A percentile compares a stretch with the other conserved stretches of the same genome.
phyloP scores from a whole-genome alignment of 2,888 invertebrate species.

The Mycalesis mineus region DNA sequence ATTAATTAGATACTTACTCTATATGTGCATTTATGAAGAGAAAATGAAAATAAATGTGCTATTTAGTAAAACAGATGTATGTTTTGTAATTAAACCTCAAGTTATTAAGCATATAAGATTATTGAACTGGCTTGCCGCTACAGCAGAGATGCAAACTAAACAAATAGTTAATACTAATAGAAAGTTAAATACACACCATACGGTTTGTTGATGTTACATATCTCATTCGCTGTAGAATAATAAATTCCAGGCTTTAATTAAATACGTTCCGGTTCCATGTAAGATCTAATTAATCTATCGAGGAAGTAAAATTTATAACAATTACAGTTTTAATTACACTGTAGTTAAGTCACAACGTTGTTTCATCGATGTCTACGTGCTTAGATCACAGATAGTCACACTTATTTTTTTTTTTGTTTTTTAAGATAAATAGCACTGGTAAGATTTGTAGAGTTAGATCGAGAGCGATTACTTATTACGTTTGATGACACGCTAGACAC shows the following conservation, averaged over 20 bases:
- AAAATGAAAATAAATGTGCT: too few species aligned
- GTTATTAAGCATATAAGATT: neutral
- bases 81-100: neutral
- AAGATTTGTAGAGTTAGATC: constrained; percentile 51
- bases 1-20: too few species aligned
- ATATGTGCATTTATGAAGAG: too few species aligned
- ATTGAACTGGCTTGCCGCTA: neutral
- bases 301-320: constrained; percentile 66
- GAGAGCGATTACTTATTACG: constrained; percentile 51
- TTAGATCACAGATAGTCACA: constrained; percentile 42
- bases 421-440: constrained; percentile 40
- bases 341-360: constrained; percentile 48
- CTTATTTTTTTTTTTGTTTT: constrained; percentile 33
- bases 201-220: constrained; percentile 57
- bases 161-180: constrained; percentile 29
- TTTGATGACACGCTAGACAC: constrained; percentile 62
- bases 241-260: constrained; percentile 63
- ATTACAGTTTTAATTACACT: constrained; percentile 68
- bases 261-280: constrained; percentile 64
- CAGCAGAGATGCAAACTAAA: constrained; percentile 11
- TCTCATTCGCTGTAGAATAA: constrained; percentile 53
- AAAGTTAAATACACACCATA: constrained; percentile 59
- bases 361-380: constrained; percentile 30
- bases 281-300: constrained; percentile 67
- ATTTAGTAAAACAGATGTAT: too few species aligned